These are phyloP conservation scores for Drosophila equinoxialis DNA, from an alignment of 1,140 invertebrate genomes.

Conservation along the genomic window DNA sequence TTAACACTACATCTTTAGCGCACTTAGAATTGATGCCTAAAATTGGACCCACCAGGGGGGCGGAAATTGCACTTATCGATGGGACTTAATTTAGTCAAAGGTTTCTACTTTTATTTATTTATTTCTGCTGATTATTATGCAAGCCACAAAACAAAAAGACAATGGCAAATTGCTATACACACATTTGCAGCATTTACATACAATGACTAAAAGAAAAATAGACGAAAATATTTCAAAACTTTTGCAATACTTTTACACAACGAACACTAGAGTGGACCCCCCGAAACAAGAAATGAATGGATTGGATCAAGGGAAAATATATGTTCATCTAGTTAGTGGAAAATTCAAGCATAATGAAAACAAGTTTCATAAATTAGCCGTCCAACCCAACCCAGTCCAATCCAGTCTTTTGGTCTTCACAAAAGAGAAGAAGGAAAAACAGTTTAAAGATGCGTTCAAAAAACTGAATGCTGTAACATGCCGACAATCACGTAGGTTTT, in stretches of 20 bases:
- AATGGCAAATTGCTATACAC: conserved; percentile 50
- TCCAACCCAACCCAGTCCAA: not conserved
- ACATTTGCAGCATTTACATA: conserved; percentile 55
- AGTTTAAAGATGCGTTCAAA: conserved; percentile 26
- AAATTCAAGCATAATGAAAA: conserved; percentile 55
- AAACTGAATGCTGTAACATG: conserved; percentile 10
- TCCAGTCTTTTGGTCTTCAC: not conserved
- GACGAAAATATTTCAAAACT: conserved; percentile 71
- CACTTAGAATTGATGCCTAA: conserved; percentile 17
- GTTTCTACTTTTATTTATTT: conserved; percentile 11
- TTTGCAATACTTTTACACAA: conserved; percentile 45
- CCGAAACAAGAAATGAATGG: not conserved
- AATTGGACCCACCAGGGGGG: not conserved
- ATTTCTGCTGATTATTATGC: conserved; percentile 15
- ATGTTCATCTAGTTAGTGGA: conserved; percentile 38
- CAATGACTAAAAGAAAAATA: conserved; percentile 51
- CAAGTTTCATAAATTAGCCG: conserved; percentile 61
- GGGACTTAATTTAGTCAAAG: conserved; percentile 35
- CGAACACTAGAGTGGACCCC: conserved; percentile 47
- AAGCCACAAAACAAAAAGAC: conserved; percentile 37
- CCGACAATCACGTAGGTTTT: not conserved
- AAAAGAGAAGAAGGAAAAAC: not conserved
- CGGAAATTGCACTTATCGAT: conserved; percentile 48
- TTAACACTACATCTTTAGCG: not conserved
- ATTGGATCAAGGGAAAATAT: conserved; percentile 40